Base-by-base conservation (phyloP, 2,888 invertebrate species). In the Leucozona laternaria region DNA sequence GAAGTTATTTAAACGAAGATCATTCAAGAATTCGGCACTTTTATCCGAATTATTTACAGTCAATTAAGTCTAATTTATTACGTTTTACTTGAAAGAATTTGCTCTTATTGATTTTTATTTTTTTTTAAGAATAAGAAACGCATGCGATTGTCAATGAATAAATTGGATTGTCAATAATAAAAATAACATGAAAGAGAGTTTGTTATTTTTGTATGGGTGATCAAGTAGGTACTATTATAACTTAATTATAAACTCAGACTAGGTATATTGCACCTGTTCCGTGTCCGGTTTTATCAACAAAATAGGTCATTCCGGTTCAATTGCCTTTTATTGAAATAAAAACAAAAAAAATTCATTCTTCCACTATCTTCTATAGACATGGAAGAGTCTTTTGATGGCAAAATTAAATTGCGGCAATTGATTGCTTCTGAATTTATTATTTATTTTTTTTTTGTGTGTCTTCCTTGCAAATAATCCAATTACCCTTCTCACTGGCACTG, bases 391-490 rank as follows among this genome's bases (percentile, higher is more conserved):
- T 70, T 34, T 64, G n/a, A n/a, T n/a, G 48, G 40, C 77, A 81
- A 60, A 60, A 81, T 64, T 81, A 64, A 64, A 71, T 77, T 81
- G 81, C 77, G 81, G 81, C 71, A 77, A 22, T 66, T 81, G 81
- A 81, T 81, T 76, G 76, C 70, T 71, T 64, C 17, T 76, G 28
- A 10, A 34, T 31, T 75, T 50, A 48, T 20, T 72, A 25, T 72
- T 55, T 62, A n/a, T 64, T 64, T 66, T 20, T 50, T 53, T 53
- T 20, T 10, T 4, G n/a, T n/a, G n/a, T 53, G 50, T 64, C 62
- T 77, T 71, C 28, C 64, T 64, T n/a, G 48, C 70, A 81, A 77
- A 77, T 77, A 81, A 81, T 81, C 77, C 81, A 81, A 81, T 81
- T 81, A 81, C 81, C 64, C 57, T 57, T 57, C 40, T 71, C 48